A percentile compares a stretch with the other conserved stretches of the same genome.
Conservation (phyloP, 2,888 invertebrate species). For the Bombylius major region DNA sequence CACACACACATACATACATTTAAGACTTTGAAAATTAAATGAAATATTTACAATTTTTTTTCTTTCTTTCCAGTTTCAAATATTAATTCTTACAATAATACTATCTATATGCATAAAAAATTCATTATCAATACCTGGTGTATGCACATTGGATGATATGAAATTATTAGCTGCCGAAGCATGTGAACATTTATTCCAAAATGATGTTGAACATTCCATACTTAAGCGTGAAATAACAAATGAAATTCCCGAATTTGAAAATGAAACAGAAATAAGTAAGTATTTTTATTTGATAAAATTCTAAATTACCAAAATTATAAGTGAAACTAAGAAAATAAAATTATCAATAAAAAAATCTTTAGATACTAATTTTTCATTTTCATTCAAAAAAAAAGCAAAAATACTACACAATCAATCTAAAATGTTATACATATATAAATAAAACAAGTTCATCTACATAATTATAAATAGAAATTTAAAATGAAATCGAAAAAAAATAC, state of each 20-base stretch:
- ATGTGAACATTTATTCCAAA: slow-evolving; percentile 8
- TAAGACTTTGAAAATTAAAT: no score
- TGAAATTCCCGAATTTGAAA: background rate
- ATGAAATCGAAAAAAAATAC: no score
- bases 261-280: background rate
- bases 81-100: background rate
- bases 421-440: no score
- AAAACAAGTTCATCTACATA: no score
- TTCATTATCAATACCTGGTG: background rate
- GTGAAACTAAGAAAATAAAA: no score
- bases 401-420: no score
- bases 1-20: no score
- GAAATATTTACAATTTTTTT: background rate
- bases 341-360: no score
- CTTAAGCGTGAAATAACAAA: slow-evolving; percentile 4
- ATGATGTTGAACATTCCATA: slow-evolving; percentile 1
- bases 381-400: no score
- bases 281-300: background rate
- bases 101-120: background rate
- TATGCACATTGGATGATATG: slow-evolving; percentile 8
- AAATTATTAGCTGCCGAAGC: slow-evolving; percentile 6
- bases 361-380: no score
- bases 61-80: slow-evolving; percentile 1
- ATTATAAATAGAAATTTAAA: no score
- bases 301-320: background rate